Percentiles rank a stretch among this genome's conserved stretches.
Evolutionary conservation across 2,113 vertebrate species (phyloP).

Genomic region (Pterocles gutturalis): DNA sequence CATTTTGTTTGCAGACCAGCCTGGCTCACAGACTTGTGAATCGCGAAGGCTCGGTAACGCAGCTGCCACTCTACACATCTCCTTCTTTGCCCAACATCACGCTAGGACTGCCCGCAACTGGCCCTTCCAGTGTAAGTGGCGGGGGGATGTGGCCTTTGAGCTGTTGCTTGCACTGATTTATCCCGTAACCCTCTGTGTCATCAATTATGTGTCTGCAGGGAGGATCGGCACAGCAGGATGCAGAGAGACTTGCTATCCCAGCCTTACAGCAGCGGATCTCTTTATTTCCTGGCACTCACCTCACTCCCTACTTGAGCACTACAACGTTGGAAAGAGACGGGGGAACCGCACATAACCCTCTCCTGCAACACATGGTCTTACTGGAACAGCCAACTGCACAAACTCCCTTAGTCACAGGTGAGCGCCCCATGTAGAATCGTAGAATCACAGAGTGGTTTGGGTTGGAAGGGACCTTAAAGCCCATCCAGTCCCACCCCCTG

Average conservation of each 20-base stretch:
- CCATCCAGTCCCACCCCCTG: too few species aligned
- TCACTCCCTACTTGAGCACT: slow-evolving; percentile 89
- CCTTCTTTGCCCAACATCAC: slow-evolving; percentile 98
- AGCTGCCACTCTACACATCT: slow-evolving; percentile 94
- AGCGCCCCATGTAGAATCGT: not conserved
- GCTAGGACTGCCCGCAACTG: slow-evolving; percentile 92
- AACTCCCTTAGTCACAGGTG: slow-evolving; percentile 90
- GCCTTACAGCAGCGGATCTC: slow-evolving; percentile 88
- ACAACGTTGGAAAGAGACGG: slow-evolving; percentile 87
- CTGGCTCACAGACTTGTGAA: slow-evolving; percentile 89
- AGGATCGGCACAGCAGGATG: slow-evolving; percentile 85
- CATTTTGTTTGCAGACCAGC: slow-evolving; percentile 78
- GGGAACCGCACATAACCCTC: slow-evolving; percentile 85
- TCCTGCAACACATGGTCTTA: slow-evolving; percentile 95
- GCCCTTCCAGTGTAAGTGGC: slow-evolving; percentile 89
- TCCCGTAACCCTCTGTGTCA: accelerated
- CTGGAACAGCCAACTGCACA: slow-evolving; percentile 90
- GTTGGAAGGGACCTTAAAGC: too few species aligned
- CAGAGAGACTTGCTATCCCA: slow-evolving; percentile 84
- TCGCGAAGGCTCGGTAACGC: slow-evolving; percentile 88
- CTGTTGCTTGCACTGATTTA: accelerated
- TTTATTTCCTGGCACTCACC: slow-evolving; percentile 89
- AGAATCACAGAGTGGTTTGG: too few species aligned
- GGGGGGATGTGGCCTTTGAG: not conserved
- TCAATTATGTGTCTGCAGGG: slow-evolving; percentile 70